Percentiles rank a stretch among this genome's conserved stretches.
Evolutionary conservation across 2,888 invertebrate species (phyloP).

Genomic region (Pegoplata infirma): DNA sequence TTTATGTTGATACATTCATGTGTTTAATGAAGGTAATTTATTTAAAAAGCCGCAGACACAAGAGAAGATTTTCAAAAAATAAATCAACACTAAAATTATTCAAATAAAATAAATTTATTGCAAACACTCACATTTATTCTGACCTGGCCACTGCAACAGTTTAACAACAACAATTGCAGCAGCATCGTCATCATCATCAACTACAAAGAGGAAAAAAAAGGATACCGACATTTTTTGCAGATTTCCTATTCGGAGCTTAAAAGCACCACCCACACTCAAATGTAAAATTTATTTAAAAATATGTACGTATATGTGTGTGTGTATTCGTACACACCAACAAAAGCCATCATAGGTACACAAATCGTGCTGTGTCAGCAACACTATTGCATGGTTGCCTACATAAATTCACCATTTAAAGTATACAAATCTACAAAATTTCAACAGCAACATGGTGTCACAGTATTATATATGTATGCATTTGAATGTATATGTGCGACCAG

Average conservation of each 20-base stretch:
- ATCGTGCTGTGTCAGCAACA: slow-evolving; percentile 59
- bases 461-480: slow-evolving; percentile 1
- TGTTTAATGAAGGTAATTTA: slow-evolving; percentile 60
- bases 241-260: too few species aligned
- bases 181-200: slow-evolving; percentile 10
- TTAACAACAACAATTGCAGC: slow-evolving; percentile 38
- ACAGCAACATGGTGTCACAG: slow-evolving; percentile 20
- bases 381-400: slow-evolving; percentile 43
- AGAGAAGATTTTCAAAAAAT: slow-evolving; percentile 50
- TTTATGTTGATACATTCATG: slow-evolving; percentile 47
- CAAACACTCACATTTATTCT: slow-evolving; percentile 23
- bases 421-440: too few species aligned
- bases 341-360: slow-evolving; percentile 45
- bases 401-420: slow-evolving; percentile 53
- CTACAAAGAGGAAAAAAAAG: slow-evolving; percentile 16
- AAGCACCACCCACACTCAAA: slow-evolving; percentile 17
- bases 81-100: slow-evolving; percentile 58
- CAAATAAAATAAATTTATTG: slow-evolving; percentile 58
- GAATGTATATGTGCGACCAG: neutral
- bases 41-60: slow-evolving; percentile 61
- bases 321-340: slow-evolving; percentile 41
- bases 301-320: neutral
- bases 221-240: too few species aligned
- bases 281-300: slow-evolving; percentile 50
- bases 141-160: slow-evolving; percentile 45